Evolutionary conservation across 2,113 vertebrate genomes (phyloP), one percentile per base, ranked within the genome.

Genomic region (Meles meles): DNA sequence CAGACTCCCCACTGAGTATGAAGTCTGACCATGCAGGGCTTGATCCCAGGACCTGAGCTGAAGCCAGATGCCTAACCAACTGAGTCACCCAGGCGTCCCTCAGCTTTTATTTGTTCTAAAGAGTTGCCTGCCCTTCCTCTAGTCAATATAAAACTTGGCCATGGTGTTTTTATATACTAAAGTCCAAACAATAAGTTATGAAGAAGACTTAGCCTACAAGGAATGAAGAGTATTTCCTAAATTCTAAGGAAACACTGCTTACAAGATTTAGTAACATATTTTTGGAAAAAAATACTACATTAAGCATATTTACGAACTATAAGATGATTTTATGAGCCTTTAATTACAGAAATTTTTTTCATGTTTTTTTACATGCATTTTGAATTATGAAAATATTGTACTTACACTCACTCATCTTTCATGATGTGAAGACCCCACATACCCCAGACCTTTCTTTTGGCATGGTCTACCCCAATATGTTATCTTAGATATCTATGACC

Each of bases 141-240:
- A 29, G 29, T 65, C 71, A 89, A 6, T 31, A n/a, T 59, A 52
- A 94, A 31, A 72, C 29, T 77, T 85, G 5, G 31, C n/a, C 23
- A 27, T 63, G 7, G 31, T 57, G 23, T 5, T 87, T 96, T 74
- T 69, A 55, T 21, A 85, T 72, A 9, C 7, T 65, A 72, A 93
- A 93, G 85, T 94, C 44, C 37, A 90, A 92, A 80, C n/a, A 92
- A 74, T 29, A 76, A 93, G 21, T 61, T 88, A 27, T n/a, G 65
- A 87, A 57, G 47, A 85, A 90, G 49, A 91, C 44, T 27, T 71
- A 37, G 65, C 12, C 25, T 82, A 85, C 5, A 94, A 37, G 34
- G 25, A 97, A 83, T 47, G 8, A 76, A 59, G 3, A 14, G 1
- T 65, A 86, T 85, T 88, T 59, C 59, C 59, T 77, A 71, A 61